These are phyloP conservation scores for Esox niger DNA, from an alignment of 2,113 vertebrate species.

Conservation along the genomic window DNA sequence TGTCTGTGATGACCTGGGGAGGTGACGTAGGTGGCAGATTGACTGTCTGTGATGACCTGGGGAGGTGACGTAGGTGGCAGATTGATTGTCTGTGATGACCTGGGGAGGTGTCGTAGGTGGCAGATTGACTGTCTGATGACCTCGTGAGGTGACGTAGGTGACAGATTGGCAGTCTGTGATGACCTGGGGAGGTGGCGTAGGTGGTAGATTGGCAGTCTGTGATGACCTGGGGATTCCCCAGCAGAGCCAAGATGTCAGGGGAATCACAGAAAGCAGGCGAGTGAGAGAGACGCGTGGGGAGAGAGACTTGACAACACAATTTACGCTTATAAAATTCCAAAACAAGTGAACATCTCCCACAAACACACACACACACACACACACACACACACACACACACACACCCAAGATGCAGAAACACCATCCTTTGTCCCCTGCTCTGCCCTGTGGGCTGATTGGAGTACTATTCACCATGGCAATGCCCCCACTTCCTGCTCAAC, in stretches of 20 bases:
- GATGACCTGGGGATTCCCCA: constrained; percentile 49
- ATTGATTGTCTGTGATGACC: no score
- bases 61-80: no score
- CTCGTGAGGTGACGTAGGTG: constrained; percentile 17
- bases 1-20: no score
- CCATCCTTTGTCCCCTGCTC: constrained; percentile 24
- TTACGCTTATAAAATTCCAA: no score
- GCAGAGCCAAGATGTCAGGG: constrained; percentile 5
- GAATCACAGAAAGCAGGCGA: constrained; percentile 7
- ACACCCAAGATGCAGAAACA: constrained; percentile 7
- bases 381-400: constrained; percentile 7
- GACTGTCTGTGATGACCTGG: no score
- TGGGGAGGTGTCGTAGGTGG: no score
- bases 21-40: no score
- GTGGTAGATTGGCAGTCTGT: constrained; percentile 16
- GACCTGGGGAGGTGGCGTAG: constrained; percentile 26
- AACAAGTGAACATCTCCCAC: neutral
- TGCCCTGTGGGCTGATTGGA: constrained; percentile 26
- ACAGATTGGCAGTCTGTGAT: constrained; percentile 37
- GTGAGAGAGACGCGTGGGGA: neutral
- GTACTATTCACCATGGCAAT: constrained; percentile 51
- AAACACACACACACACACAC: constrained; percentile 1
- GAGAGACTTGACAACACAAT: constrained; percentile 9
- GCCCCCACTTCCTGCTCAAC: constrained; percentile 40
- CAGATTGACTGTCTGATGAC: no score